Evolutionary conservation across 2,888 invertebrate genomes (phyloP), one percentile per base, ranked within the genome.

Genomic region (Epirrita christyi): DNA sequence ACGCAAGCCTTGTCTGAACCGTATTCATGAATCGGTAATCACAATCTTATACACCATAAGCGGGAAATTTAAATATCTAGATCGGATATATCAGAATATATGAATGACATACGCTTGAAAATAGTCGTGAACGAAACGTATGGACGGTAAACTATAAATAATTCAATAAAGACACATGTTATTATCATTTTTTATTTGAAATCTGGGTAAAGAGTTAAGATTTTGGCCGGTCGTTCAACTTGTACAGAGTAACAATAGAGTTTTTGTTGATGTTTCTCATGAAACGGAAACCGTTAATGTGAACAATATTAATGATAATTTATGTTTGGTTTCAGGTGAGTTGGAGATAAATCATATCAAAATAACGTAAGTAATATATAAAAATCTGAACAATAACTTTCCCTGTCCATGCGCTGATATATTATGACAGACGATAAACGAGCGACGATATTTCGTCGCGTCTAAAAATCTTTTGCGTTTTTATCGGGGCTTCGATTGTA

Each of bases 191-290:
- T 51, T 82, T 72, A 68, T 78, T 81, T 74, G 68, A 83, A 78
- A 88, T 83, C 81, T 86, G 80, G 86, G 85, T 82, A 78, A 75
- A 70, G 81, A 78, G 80, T 84, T 84, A 83, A 87, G 81, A 89
- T 82, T 80, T 83, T 84, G 83, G 86, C 68, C 85, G 90, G 88
- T 82, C 91, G 63, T 87, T 91, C 81, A 88, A 81, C 91, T 73
- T 59, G 32, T 44, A 66, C 69, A 71, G 61, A 72, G 70, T 57
- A 60, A 78, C 79, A 78, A 77, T 75, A 66, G 73, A 59, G 63
- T 71, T 66, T 73, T 74, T 76, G 68, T 57, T 64, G 61, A 68
- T 67, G 69, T 67, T 64, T 67, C 68, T 67, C 65, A 68, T 63
- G 54, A 61, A 58, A 54, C 53, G 46, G 57, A 60, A 60, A 72